Evolutionary conservation across 2,888 invertebrate genomes (phyloP).

Genomic region (Nomada hirtipes): DNA sequence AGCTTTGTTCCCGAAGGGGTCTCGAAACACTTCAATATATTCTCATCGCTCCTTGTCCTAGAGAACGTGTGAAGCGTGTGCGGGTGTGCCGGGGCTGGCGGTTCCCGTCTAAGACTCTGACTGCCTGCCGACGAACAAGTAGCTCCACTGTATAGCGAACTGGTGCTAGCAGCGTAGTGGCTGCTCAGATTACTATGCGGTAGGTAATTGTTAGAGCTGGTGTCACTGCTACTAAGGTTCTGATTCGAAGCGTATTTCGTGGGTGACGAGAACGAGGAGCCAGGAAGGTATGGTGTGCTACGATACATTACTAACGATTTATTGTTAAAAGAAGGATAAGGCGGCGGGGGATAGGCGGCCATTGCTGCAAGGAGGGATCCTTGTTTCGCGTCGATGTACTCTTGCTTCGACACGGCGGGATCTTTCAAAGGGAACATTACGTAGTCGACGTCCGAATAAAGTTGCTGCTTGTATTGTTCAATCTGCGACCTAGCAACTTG

Average conservation of each 20-base stretch:
- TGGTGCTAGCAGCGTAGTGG: conserved; percentile 83
- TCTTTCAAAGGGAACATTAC: conserved; percentile 96
- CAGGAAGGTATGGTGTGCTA: conserved; percentile 92
- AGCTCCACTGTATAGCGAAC: conserved; percentile 84
- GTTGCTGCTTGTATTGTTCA: conserved; percentile 94
- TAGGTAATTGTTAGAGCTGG: conserved; percentile 75
- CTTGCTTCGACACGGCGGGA: conserved; percentile 95
- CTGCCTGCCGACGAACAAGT: conserved; percentile 84
- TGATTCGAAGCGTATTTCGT: conserved; percentile 92
- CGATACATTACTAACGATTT: conserved; percentile 92
- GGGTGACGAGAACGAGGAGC: conserved; percentile 87
- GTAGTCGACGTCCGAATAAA: conserved; percentile 96
- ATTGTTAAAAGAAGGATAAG: conserved; percentile 85
- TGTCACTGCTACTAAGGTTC: conserved; percentile 86
- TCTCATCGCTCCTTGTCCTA: conserved; percentile 92
- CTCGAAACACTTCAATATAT: conserved; percentile 90
- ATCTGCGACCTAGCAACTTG: conserved; percentile 91
- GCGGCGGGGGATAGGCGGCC: conserved; percentile 86
- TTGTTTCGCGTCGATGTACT: conserved; percentile 95
- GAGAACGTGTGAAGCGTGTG: conserved; percentile 78
- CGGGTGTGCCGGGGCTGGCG: conserved; percentile 79
- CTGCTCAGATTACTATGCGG: conserved; percentile 79
- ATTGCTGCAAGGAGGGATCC: conserved; percentile 89
- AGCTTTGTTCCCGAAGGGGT: conserved; percentile 72
- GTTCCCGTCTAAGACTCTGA: conserved; percentile 83